Evolutionary conservation across 1,140 invertebrate genomes (phyloP), one percentile per base, ranked within the genome.

Genomic region (Dendrolimus punctatus): DNA sequence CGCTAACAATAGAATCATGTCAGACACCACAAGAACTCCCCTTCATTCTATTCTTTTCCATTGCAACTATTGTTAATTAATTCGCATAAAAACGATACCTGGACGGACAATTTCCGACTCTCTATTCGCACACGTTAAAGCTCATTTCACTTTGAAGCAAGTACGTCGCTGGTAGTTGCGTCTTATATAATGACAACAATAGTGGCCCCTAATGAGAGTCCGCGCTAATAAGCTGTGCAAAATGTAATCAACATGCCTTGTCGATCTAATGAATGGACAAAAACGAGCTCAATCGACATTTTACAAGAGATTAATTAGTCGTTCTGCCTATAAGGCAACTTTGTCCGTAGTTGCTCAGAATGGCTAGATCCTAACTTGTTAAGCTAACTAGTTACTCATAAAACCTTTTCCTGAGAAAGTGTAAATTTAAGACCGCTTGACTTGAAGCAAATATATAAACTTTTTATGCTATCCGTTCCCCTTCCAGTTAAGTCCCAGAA

Each of bases 141-240:
- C 23, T 23, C 23, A 23, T 23, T 23, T 23, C 23, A 23, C 1
- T 23, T 23, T 23, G 23, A 23, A 23, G 23, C 23, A 23, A 23
- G 23, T 23, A 23, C 65, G 68, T 58, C 62, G 71, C 71, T 71
- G 67, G 72, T 66, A 70, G 71, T 76, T 72, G 71, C 73, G 74
- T 73, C 73, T 82, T 82, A 77, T 84, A 84, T 81, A 86, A 86
- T 86, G 84, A 84, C 75, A 86, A 86, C 83, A 86, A 86, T 86
- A 84, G 80, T 84, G 71, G 77, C 68, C 80, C 70, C 75, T 83
- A 84, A 82, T 82, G 80, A 81, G 82, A 83, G 76, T 84, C 81
- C 81, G 79, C 78, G 79, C 78, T 86, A 84, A 84, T 84, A 86
- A 86, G 80, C 76, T 73, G 79, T 80, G 78, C 80, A 84, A 73